phyloP scores from a whole-genome alignment of 2,797 vertebrate species.

The Alca torda region DNA sequence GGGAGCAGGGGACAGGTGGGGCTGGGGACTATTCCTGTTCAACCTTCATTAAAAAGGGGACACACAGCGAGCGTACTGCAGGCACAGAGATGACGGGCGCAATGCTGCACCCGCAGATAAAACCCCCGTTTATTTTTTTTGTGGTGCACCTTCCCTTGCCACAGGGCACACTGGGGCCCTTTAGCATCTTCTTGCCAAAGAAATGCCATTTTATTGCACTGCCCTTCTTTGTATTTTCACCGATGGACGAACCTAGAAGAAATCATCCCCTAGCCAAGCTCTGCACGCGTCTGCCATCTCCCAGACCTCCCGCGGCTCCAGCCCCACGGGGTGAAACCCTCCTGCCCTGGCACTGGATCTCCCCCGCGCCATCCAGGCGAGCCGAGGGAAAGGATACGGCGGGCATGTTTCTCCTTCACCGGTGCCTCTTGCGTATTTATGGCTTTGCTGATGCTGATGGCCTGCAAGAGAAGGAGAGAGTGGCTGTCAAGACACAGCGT shows the following conservation, averaged over 20 bases:
- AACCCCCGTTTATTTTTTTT: neutral
- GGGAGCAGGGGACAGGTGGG: neutral
- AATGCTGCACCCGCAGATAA: neutral
- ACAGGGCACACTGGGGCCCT: accelerated
- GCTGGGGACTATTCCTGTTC: neutral
- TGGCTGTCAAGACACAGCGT: accelerated
- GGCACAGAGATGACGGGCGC: accelerated
- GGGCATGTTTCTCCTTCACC: constrained; percentile 96
- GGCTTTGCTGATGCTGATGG: constrained; percentile 97
- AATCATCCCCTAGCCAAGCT: neutral
- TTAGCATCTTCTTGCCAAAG: neutral
- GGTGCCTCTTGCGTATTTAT: constrained; percentile 91
- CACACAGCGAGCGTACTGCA: accelerated
- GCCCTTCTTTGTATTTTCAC: neutral
- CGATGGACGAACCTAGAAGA: accelerated
- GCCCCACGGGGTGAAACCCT: accelerated
- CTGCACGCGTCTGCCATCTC: accelerated
- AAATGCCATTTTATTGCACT: neutral
- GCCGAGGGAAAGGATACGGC: constrained; percentile 88
- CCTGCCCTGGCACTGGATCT: too few relatives aligned
- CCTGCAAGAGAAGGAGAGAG: constrained; percentile 70
- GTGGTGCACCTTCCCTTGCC: neutral
- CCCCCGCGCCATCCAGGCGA: accelerated
- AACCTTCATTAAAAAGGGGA: neutral
- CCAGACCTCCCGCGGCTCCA: neutral